Conservation (phyloP, 2,797 vertebrate genomes). For the Hyperoplus lanceolatus region DNA sequence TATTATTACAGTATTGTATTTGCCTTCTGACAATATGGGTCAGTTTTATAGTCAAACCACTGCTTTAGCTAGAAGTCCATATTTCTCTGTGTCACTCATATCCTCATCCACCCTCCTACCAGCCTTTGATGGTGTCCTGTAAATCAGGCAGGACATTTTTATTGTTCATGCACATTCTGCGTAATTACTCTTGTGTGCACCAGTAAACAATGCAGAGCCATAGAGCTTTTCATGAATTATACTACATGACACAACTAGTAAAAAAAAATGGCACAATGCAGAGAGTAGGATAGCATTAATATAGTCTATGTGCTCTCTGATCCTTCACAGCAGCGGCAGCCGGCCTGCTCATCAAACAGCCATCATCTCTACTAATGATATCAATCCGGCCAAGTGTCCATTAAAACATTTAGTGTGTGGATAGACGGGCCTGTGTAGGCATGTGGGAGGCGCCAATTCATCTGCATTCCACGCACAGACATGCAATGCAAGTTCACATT, state of each 20-base stretch:
- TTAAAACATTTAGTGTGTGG: slow-evolving; percentile 75
- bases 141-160: slow-evolving; percentile 72
- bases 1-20: neutral
- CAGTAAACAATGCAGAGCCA: slow-evolving; percentile 68
- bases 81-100: slow-evolving; percentile 36
- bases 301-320: slow-evolving; percentile 29
- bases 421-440: slow-evolving; percentile 40
- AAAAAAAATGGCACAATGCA: slow-evolving; percentile 32
- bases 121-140: slow-evolving; percentile 40
- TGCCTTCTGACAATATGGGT: slow-evolving; percentile 8
- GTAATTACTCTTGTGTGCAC: slow-evolving; percentile 68
- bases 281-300: slow-evolving; percentile 46
- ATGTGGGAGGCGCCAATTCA: slow-evolving; percentile 50
- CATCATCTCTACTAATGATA: slow-evolving; percentile 78
- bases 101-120: slow-evolving; percentile 20
- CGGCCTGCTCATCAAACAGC: slow-evolving; percentile 75
- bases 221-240: slow-evolving; percentile 64
- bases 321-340: slow-evolving; percentile 64
- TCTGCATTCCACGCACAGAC: slow-evolving; percentile 21
- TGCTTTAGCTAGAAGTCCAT: slow-evolving; percentile 33
- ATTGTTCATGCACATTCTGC: slow-evolving; percentile 60
- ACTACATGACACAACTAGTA: slow-evolving; percentile 52
- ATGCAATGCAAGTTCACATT: neutral
- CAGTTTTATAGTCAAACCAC: neutral
- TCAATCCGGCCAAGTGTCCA: slow-evolving; percentile 68